Conservation (phyloP, 1,140 invertebrate species). For the Dermatophagoides farinae region DNA sequence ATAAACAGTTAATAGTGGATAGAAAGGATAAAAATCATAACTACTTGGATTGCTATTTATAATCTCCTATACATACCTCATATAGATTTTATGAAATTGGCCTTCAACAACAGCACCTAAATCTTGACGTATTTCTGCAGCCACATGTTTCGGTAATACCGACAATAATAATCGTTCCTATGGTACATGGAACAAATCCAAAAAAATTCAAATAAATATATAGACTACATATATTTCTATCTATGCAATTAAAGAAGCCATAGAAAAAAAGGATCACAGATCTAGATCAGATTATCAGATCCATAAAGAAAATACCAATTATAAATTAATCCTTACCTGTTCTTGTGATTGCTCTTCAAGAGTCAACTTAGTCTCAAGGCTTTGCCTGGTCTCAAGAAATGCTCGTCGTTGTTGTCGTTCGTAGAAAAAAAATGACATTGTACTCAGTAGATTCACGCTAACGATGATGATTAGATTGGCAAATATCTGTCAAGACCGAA, state of each 20-base stretch:
- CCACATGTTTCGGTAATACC: conserved; percentile 80
- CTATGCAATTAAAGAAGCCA: background rate
- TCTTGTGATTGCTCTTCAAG: conserved; percentile 80
- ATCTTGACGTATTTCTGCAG: conserved; percentile 78
- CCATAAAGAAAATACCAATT: background rate
- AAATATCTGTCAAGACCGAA: conserved; percentile 38
- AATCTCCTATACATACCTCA: conserved; percentile 34
- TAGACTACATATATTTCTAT: no score
- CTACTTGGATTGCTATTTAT: background rate
- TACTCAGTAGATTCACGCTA: conserved; percentile 45
- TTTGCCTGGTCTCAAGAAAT: conserved; percentile 73
- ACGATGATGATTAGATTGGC: conserved; percentile 47
- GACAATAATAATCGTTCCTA: conserved; percentile 71
- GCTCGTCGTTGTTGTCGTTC: conserved; percentile 66
- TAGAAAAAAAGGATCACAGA: no score
- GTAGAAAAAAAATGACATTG: conserved; percentile 52
- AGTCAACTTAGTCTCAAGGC: conserved; percentile 67
- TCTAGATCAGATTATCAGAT: no score
- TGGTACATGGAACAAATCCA: conserved; percentile 27
- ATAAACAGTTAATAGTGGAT: background rate
- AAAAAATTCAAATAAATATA: conserved; percentile 9
- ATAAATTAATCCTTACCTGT: conserved; percentile 36
- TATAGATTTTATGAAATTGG: conserved; percentile 92
- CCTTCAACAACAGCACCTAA: conserved; percentile 54
- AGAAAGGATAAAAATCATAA: background rate